Percentiles rank a stretch among this genome's conserved stretches.
Conservation (phyloP, 2,113 vertebrate genomes). For the Hippotragus niger region DNA sequence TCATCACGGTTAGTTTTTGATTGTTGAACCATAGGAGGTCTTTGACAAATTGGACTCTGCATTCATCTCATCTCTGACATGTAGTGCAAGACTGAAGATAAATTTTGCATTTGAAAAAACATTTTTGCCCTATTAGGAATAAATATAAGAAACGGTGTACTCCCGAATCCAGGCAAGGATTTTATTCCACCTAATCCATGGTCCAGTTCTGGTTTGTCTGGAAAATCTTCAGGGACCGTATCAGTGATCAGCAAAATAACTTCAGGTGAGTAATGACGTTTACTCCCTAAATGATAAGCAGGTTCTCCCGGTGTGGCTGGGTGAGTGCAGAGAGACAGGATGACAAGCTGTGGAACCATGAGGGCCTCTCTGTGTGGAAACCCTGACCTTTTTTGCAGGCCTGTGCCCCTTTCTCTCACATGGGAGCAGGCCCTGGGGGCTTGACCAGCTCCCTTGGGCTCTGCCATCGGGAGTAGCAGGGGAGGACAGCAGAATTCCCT, state of each 20-base stretch:
- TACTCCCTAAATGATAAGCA: not conserved
- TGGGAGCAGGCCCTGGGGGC: not conserved
- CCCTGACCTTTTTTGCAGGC: not conserved
- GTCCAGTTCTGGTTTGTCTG: constrained; percentile 85
- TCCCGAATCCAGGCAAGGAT: constrained; percentile 87
- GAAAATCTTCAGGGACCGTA: constrained; percentile 76
- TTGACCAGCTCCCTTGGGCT: not conserved
- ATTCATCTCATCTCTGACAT: not conserved
- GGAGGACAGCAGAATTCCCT: not conserved
- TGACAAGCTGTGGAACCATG: not conserved
- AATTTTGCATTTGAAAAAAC: constrained; percentile 10
- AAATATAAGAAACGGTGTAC: constrained; percentile 86
- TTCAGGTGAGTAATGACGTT: constrained; percentile 83
- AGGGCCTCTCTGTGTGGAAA: not conserved
- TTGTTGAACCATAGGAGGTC: not conserved
- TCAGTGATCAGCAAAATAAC: constrained; percentile 85
- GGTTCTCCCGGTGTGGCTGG: not conserved
- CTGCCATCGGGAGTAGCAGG: not conserved
- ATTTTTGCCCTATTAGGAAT: constrained; percentile 83
- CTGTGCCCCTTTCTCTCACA: not conserved
- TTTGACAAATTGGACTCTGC: not conserved
- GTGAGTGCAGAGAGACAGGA: not conserved
- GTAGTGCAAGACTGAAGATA: not conserved
- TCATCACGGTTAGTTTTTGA: not conserved
- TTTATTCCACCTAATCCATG: constrained; percentile 82